Evolutionary conservation across 2,888 invertebrate species (phyloP).

Genomic region (Synergus laeviventris): DNA sequence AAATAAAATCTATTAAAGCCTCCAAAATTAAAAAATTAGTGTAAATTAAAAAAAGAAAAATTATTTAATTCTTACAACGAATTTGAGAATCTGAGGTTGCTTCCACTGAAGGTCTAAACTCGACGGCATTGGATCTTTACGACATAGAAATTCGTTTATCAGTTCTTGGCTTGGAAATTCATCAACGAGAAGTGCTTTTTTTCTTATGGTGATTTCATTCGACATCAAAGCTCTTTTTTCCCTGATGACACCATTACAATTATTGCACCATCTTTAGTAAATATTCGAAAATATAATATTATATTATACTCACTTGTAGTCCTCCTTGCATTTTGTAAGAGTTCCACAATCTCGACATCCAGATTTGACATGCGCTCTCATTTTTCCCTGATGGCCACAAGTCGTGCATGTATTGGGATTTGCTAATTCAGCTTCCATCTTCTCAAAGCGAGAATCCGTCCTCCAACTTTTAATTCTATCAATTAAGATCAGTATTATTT

Average conservation of each 20-base stretch:
- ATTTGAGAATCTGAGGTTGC: constrained; percentile 83
- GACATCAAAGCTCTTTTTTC: constrained; percentile 81
- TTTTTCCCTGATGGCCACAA: constrained; percentile 85
- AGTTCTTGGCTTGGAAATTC: constrained; percentile 85
- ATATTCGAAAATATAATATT: constrained; percentile 18
- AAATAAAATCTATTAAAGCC: constrained; percentile 30
- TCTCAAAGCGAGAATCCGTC: constrained; percentile 78
- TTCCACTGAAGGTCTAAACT: constrained; percentile 80
- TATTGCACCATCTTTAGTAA: background rate
- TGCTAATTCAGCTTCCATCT: constrained; percentile 77
- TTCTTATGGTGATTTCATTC: constrained; percentile 83
- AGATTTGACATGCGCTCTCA: constrained; percentile 79
- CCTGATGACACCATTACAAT: constrained; percentile 74
- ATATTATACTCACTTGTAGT: constrained; percentile 78
- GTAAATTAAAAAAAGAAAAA: constrained; percentile 10
- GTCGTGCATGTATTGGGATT: constrained; percentile 82
- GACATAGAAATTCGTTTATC: constrained; percentile 84
- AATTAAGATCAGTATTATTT: constrained; percentile 24
- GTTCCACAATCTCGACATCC: constrained; percentile 84
- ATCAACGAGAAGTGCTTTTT: constrained; percentile 81
- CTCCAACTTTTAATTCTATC: constrained; percentile 82
- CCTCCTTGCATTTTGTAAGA: constrained; percentile 80
- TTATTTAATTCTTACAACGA: constrained; percentile 79
- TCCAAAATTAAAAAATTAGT: constrained; percentile 15
- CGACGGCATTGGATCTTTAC: constrained; percentile 77